These are phyloP conservation scores for Eupithecia exiguata DNA, from an alignment of 2,888 invertebrate genomes.

Conservation along the genomic window DNA sequence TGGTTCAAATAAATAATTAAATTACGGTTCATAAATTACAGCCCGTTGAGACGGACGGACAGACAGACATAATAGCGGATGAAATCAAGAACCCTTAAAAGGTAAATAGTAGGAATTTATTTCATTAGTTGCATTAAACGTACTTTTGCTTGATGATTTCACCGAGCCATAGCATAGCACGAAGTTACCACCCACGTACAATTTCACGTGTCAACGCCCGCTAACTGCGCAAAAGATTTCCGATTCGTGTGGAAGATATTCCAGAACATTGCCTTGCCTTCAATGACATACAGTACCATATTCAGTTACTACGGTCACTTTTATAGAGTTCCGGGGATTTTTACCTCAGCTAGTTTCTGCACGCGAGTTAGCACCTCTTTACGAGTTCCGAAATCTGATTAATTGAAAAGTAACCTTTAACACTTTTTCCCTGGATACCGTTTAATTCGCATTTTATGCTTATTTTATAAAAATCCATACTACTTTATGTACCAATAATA, in stretches of 20 bases:
- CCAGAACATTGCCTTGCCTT: not conserved
- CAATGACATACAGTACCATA: not conserved
- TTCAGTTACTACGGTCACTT: not conserved
- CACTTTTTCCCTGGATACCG: too few relatives aligned
- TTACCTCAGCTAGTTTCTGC: not conserved
- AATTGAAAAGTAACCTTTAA: not conserved
- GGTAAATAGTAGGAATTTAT: not conserved
- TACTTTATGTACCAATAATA: too few relatives aligned
- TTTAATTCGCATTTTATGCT: too few relatives aligned
- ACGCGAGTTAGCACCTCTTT: not conserved
- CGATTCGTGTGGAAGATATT: constrained; percentile 2
- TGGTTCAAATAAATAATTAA: too few relatives aligned
- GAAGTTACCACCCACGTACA: constrained; percentile 6
- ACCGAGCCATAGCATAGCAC: not conserved
- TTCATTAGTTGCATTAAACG: not conserved
- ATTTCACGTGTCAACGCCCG: constrained; percentile 17
- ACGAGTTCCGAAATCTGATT: not conserved
- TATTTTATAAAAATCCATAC: too few relatives aligned
- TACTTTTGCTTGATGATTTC: constrained; percentile 1
- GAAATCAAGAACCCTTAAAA: not conserved
- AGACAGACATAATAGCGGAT: too few relatives aligned
- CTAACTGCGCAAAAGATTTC: constrained; percentile 13
- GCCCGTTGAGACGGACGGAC: not conserved
- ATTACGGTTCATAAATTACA: not conserved
- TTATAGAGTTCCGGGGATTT: not conserved